These are phyloP conservation scores for Petrolisthes cinctipes DNA, from an alignment of 2,888 invertebrate genomes.

Conservation along the genomic window DNA sequence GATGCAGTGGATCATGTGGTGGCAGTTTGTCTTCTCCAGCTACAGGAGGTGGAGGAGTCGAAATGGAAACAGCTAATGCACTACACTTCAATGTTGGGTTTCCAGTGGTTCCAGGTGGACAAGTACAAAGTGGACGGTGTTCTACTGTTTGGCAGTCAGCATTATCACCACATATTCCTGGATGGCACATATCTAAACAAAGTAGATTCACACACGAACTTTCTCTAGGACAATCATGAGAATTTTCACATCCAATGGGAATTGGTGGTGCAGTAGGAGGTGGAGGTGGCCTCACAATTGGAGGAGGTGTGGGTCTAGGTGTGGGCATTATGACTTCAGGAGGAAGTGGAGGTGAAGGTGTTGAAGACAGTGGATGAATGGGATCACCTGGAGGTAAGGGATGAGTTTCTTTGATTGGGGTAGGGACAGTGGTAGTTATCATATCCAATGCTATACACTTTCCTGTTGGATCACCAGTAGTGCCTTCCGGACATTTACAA, in stretches of 20 bases:
- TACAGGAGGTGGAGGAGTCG: slow-evolving; percentile 35
- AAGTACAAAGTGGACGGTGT: slow-evolving; percentile 88
- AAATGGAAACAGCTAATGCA: slow-evolving; percentile 39
- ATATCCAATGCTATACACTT: slow-evolving; percentile 25
- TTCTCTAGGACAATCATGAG: slow-evolving; percentile 52
- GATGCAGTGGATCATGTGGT: slow-evolving; percentile 38
- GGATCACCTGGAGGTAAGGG: slow-evolving; percentile 19
- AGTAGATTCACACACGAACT: slow-evolving; percentile 57
- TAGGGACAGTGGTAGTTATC: slow-evolving; percentile 18
- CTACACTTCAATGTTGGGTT: slow-evolving; percentile 64
- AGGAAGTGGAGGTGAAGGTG: slow-evolving; percentile 6
- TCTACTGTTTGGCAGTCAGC: slow-evolving; percentile 85
- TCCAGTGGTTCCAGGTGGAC: slow-evolving; percentile 77
- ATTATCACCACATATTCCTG: slow-evolving; percentile 84
- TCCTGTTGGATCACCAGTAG: slow-evolving; percentile 62
- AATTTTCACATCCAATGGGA: slow-evolving; percentile 39
- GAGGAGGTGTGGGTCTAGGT: slow-evolving; percentile 17
- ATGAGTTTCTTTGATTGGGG: background rate
- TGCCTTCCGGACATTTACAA: slow-evolving; percentile 66
- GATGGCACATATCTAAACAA: slow-evolving; percentile 78
- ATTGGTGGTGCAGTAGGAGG: slow-evolving; percentile 25
- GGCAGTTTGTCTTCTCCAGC: slow-evolving; percentile 34
- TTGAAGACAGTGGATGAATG: background rate
- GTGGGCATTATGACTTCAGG: slow-evolving; percentile 65
- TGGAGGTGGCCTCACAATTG: slow-evolving; percentile 2